These are phyloP conservation scores for Cantharis rustica DNA, from an alignment of 2,888 invertebrate genomes.

Conservation along the genomic window DNA sequence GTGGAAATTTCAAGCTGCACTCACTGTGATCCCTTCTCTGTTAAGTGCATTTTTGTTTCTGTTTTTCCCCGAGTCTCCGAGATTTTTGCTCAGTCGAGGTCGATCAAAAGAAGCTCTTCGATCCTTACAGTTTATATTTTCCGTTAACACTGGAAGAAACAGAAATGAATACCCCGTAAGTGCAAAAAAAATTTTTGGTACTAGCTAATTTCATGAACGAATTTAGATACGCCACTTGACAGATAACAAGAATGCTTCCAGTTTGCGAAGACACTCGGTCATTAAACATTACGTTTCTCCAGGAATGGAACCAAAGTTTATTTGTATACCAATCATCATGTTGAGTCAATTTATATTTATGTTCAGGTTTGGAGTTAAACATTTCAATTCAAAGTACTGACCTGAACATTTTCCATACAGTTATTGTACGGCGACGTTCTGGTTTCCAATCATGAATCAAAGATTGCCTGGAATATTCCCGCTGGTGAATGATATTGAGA, in stretches of 20 bases:
- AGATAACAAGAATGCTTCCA: constrained; percentile 1
- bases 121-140: constrained; percentile 5
- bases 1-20: background rate
- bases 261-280: background rate
- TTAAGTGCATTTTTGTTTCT: background rate
- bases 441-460: constrained; percentile 6
- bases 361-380: constrained; percentile 3
- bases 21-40: background rate
- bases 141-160: constrained; percentile 1
- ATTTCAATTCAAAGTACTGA: background rate
- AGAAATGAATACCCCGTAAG: background rate
- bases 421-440: constrained; percentile 4
- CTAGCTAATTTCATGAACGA: background rate
- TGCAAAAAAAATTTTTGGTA: background rate
- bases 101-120: background rate
- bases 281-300: background rate
- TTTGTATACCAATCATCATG: constrained; percentile 5
- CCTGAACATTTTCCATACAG: background rate
- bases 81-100: constrained; percentile 5
- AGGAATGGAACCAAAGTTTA: background rate
- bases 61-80: constrained; percentile 13
- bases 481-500: background rate
- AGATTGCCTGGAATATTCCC: constrained; percentile 1
- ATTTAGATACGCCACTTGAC: constrained; percentile 6
- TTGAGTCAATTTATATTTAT: constrained; percentile 3